phyloP scores from a whole-genome alignment of 2,113 vertebrate species.

The Pygathrix nemaeus region DNA sequence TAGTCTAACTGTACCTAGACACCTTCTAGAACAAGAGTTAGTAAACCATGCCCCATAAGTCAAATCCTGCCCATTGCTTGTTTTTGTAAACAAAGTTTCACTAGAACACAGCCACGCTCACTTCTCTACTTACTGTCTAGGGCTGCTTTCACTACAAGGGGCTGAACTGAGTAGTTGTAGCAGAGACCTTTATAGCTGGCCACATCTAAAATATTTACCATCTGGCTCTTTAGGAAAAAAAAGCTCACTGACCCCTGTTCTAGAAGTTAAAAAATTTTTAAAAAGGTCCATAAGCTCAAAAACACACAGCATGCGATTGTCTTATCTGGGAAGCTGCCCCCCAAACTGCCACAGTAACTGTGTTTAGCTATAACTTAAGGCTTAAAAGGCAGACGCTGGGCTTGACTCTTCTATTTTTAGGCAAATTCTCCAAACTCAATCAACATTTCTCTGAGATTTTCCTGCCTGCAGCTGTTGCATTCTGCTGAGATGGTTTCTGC shows the following conservation, averaged over 20 bases:
- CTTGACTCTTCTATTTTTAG: not conserved
- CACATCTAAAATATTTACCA: not conserved
- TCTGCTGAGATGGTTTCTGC: not conserved
- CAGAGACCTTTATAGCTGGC: not conserved
- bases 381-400: not conserved
- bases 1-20: not conserved
- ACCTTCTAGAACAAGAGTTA: not conserved
- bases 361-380: not conserved
- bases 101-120: not conserved
- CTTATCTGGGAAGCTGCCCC: not conserved
- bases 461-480: not conserved
- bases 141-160: not conserved
- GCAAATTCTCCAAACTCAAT: not conserved
- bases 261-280: not conserved
- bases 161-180: not conserved
- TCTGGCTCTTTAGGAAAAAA: not conserved
- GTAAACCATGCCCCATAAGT: fast-evolving
- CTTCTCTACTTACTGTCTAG: fast-evolving
- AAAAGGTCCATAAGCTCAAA: not conserved
- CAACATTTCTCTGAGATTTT: not conserved
- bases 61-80: not conserved
- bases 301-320: not conserved
- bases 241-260: not conserved
- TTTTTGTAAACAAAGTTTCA: not conserved
- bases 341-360: not conserved